Conservation (phyloP, 2,113 vertebrate species). For the Clarias macrocephalus region DNA sequence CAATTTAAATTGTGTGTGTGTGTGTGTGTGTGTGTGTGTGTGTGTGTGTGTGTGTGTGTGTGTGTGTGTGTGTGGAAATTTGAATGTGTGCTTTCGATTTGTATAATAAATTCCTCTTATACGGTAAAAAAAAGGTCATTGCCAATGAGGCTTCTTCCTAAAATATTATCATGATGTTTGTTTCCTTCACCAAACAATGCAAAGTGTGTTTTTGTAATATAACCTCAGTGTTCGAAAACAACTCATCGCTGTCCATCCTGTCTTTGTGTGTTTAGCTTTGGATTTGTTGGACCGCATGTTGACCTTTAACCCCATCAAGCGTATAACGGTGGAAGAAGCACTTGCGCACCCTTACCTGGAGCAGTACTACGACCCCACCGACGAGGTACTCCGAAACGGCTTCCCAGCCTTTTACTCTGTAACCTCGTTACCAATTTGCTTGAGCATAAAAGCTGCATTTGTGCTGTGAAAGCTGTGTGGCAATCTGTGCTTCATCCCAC, state of each 20-base stretch:
- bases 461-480: background rate
- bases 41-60: too few species aligned
- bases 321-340: constrained; percentile 87
- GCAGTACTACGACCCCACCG: constrained; percentile 89
- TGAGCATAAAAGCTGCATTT: background rate
- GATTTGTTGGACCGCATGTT: constrained; percentile 87
- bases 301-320: constrained; percentile 88
- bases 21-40: too few species aligned
- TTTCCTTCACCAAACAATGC: background rate
- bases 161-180: background rate
- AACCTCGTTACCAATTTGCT: background rate
- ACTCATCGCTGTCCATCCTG: constrained; percentile 45
- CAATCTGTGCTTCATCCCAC: background rate
- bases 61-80: too few species aligned
- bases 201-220: background rate
- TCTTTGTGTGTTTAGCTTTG: constrained; percentile 77
- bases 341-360: constrained; percentile 87
- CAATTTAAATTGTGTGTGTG: background rate
- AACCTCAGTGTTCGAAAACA: background rate
- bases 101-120: background rate
- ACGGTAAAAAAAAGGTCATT: background rate
- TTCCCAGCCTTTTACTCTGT: background rate
- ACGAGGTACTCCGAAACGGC: constrained; percentile 74
- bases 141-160: background rate
- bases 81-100: background rate